Base-by-base conservation (phyloP, 2,888 invertebrate species). In the Hetaerina titia region DNA sequence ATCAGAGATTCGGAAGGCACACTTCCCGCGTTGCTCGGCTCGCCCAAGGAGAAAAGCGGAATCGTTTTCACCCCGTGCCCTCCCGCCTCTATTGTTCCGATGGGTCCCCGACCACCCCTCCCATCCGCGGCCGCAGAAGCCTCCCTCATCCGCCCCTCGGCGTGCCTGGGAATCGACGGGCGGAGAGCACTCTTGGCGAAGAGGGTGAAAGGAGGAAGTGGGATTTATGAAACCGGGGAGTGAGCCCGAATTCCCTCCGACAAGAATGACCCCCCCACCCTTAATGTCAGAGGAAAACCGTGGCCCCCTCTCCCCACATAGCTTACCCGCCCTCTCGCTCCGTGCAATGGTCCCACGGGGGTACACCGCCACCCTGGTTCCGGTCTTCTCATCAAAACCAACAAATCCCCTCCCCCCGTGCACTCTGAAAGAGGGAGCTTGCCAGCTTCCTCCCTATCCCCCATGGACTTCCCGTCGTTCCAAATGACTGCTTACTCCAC, bases 141-240 rank as follows among this genome's bases (percentile, higher is more conserved):
- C 60, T 60, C 60, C 60, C 60, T 60, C 60, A 60, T 60, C 60
- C 60, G 60, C 13, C 60, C 17, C 17, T 60, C 13, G 60, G 11
- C 11, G 60, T 60, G 60, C 60, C 60, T 60, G 60, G 60, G 60
- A 60, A 60, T 60, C 60, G 60, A 60, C 11, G 19, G 19, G 11
- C 60, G 60, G 60, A 60, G 11, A 11, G 13, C 60, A 60, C 17
- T 81, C 31, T 31, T 31, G 81, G 31, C 45, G 45, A 22, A 81
- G 81, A 81, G 81, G 81, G 81, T 25, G 81, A 13, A 81, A 81
- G 81, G 31, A 69, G 81, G 81, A 81, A 31, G 81, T 81, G 25
- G 25, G 31, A 31, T 31, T 81, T 31, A 81, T 81, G 81, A 81
- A 31, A 31, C 45, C 45, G 81, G 31, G 81, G 15, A 22, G 17